Conservation (phyloP, 2,113 vertebrate species). For the Megalops atlanticus region DNA sequence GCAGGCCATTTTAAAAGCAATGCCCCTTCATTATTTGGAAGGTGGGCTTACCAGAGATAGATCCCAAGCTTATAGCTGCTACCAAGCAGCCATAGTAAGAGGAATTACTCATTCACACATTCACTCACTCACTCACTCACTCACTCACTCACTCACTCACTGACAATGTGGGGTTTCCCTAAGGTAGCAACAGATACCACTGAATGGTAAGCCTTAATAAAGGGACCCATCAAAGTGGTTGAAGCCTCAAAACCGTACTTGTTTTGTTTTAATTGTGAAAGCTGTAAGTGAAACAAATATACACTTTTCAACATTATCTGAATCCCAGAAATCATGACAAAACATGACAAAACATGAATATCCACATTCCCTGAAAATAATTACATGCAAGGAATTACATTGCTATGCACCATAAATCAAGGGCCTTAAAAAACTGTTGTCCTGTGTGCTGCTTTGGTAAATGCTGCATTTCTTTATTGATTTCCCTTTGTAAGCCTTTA, state of each 20-base stretch:
- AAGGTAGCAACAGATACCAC: too few species aligned
- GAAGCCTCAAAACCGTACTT: neutral
- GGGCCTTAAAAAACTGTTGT: neutral
- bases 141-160: too few species aligned
- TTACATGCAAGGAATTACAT: neutral
- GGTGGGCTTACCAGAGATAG: neutral
- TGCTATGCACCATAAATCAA: neutral
- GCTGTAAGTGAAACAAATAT: neutral
- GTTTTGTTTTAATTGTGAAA: neutral
- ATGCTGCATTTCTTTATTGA: neutral
- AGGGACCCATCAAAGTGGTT: neutral
- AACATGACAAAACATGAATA: constrained; percentile 17
- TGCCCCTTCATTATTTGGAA: neutral
- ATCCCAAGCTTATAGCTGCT: neutral
- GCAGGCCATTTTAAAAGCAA: neutral
- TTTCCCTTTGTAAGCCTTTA: constrained; percentile 9
- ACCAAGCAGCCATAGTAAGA: neutral
- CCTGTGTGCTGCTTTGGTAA: neutral
- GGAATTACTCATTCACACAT: neutral
- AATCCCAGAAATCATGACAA: constrained; percentile 8
- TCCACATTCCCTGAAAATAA: neutral
- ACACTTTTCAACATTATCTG: neutral
- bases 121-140: too few species aligned
- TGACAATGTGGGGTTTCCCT: too few species aligned
- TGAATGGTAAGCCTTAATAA: too few species aligned